Base-by-base conservation (phyloP, 2,797 vertebrate species). In the Oreortyx pictus region DNA sequence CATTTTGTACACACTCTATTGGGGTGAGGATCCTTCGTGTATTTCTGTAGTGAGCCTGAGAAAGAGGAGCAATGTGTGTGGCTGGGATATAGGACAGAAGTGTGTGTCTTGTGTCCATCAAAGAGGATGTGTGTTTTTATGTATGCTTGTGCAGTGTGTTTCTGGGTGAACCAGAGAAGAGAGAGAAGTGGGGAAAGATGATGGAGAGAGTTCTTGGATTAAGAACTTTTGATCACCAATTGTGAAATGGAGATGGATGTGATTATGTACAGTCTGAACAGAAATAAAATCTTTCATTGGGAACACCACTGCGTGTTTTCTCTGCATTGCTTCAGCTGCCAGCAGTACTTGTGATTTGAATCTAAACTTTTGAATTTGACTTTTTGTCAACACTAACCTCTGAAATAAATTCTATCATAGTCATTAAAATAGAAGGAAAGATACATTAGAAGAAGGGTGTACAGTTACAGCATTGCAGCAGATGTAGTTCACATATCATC, bases 401-500 rank as follows among this genome's bases (percentile, higher is more conserved):
- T 23, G 43, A 47, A 87, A 11, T 80, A 82, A 70, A 11, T 39
- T 43, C 77, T 64, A 23, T 14, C 16, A 23, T 79, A 39, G 8
- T 43, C 23, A 11, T 13, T 68, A 75, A 78, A 72, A 68, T 25
- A 7, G 1, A 37, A 27, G n/a, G 50, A 41, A 68, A 29, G 27
- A 16, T 35, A 16, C 0, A 0, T 75, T 44, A 35, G 82, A 56
- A 12, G 3, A 44, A 47, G 67, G 25, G 6, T 0, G 1, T 7
- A 7, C 4, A 4, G 61, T 62, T 74, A 57, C 44, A 68, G 14
- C 25, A 25, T 17, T 66, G n/a, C 66, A 17, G 19, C 7, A 56
- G 61, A 4, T 65, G 52, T 19, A 52, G 61, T 24, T 90, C 7
- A 16, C 25, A 0, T 44, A 1, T 8, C 62, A 90, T 76, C 8